A percentile compares a stretch with the other conserved stretches of the same genome.
Conservation (phyloP, 2,797 vertebrate genomes). For the Buceros bicornis region DNA sequence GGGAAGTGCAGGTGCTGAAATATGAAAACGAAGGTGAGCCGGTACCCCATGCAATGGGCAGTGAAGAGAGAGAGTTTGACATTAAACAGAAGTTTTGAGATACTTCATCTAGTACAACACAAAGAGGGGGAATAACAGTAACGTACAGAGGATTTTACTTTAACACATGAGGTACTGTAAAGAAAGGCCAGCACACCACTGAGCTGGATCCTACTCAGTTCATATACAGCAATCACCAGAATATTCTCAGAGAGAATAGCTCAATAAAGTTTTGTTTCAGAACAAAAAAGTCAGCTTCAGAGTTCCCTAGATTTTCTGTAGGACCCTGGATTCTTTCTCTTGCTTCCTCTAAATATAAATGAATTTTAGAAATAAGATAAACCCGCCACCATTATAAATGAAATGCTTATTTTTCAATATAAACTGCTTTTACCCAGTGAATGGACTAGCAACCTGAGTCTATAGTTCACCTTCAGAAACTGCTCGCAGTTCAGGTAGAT, state of each 20-base stretch:
- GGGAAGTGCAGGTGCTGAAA: not conserved
- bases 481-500: not conserved
- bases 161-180: not conserved
- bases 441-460: not conserved
- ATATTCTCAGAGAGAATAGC: not conserved
- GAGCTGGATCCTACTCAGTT: not conserved
- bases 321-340: not conserved
- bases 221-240: not conserved
- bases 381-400: not conserved
- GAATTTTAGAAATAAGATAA: not conserved
- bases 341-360: not conserved
- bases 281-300: not conserved
- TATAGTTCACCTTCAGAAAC: not conserved
- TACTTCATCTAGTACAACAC: not conserved
- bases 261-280: not conserved
- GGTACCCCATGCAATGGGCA: not conserved
- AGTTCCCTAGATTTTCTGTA: not conserved
- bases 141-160: not conserved
- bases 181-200: not conserved
- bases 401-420: not conserved
- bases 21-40: not conserved
- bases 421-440: not conserved
- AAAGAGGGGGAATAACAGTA: not conserved
- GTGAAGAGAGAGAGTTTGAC: not conserved
- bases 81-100: not conserved